Base-by-base conservation (phyloP, 2,797 vertebrate species). In the Takifugu ocellatus region DNA sequence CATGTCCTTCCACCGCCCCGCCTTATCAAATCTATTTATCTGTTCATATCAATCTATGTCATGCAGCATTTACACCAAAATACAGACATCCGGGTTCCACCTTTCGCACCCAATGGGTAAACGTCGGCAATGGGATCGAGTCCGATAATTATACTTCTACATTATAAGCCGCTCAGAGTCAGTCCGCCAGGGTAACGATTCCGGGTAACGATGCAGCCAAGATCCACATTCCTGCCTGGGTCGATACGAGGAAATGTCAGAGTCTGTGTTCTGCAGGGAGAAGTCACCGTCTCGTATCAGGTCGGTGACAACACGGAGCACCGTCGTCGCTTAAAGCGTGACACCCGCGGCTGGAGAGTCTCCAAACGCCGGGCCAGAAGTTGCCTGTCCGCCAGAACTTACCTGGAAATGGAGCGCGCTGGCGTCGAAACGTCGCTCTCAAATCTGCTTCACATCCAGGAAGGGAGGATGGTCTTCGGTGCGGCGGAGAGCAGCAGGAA, bases 401-500 rank as follows among this genome's bases (percentile, higher is more conserved):
- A 86, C 85, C 84, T 73, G 73, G 63, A 81, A 81, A 56, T 60
- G 68, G 50, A 72, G 71, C 62, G 54, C 44, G 21, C 54, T 27
- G 74, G 51, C 62, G 71, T 52, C 25, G 54, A 68, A 49, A 50
- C 46, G 78, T 45, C 53, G 74, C 47, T 57, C 73, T 27, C 44
- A n/a, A 14, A 25, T 51, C 16, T 26, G 65, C 55, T 61, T 79
- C 70, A 66, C 76, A 83, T 84, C 77, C 78, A 84, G 76, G 69
- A 82, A 81, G 61, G 58, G 57, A 77, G 63, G 75, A 29, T 56
- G 59, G 9, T 56, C 29, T 61, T 56, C 56, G 63, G 46, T 3
- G 46, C 17, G 3, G 21, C 16, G 45, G 45, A 21, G 45, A 21
- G 17, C 50, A 0, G 27, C 16, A 6, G 43, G 5, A 47, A 72